Evolutionary conservation across 2,797 vertebrate genomes (phyloP), one percentile per base, ranked within the genome.

Genomic region (Urosaurus nigricauda): DNA sequence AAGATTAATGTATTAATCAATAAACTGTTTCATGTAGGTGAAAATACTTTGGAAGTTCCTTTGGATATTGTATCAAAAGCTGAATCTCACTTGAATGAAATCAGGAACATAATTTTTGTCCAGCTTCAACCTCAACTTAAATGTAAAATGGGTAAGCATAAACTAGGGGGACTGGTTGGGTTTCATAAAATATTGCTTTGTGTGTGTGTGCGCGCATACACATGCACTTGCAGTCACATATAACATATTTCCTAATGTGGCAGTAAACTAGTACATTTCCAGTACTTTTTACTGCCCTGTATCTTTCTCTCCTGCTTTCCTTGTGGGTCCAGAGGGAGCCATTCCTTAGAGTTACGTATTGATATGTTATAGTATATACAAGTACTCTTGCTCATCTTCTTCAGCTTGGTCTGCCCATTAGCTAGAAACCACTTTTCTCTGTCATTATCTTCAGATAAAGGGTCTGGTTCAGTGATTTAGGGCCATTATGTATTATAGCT

Each of bases 71-170:
- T 98, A 92, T 90, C 94, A 78, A 97, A 97, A 92, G 97, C 97
- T 84, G 95, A 97, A 47, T 93, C 91, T 3, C 95, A 95, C 63
- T 96, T 99, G 17, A 96, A 97, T 87, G 96, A 95, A 91, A 94
- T 98, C 89, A 97, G 98, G 95, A 96, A 97, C 53, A 91, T 91
- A 0, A 78, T 98, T 90, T 98, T 99, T 93, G 92, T 93, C 58
- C 94, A 96, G 14, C 95, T 99, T 94, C 97, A 98, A 88, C 97
- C 98, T 40, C 97, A 92, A 78, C 96, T 99, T 88, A 97, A 92
- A 2, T 98, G 97, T 94, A 95, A 97, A 89, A 96, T 98, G 60
- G 98, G 98, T 99, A 97, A 98, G 97, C 96, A 92, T 86, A 86
- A 89, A 65, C 2, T 37, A 32, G 35, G 77, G 6, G 3, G 70